Evolutionary conservation across 1,140 invertebrate species (phyloP), one percentile per base, ranked within the genome.

Genomic region (Hermetia illucens): DNA sequence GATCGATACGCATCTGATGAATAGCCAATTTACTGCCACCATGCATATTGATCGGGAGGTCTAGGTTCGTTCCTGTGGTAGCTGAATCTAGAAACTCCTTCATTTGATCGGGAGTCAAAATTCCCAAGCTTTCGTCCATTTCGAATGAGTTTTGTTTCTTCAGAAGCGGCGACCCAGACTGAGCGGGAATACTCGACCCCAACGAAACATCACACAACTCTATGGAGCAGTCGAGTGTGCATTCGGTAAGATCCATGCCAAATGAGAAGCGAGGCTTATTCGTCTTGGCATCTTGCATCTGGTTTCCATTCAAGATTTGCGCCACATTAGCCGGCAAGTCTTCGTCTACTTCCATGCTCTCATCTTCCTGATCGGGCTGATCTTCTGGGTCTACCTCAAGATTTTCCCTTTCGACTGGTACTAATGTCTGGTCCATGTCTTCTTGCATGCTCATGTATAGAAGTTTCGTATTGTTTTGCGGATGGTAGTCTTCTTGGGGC

Each of bases 61-160:
- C 71, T 48, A 74, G 50, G 46, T 75, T 74, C 31, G 66, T 66
- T 33, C 51, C 51, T 27, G 49, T 49, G 45, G 42, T 47, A 12
- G 49, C 45, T 10, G 51, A 57, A 38, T 51, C 63, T 2, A 59
- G 34, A 13, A 61, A 60, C 21, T 58, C 58, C 35, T 77, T 72
- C 83, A 89, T 88, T 55, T 88, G 83, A 64, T 85, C 82, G 0
- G 82, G 82, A 5, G 83, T 86, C 13, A 89, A 62, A 44, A 89
- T 87, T 6, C 83, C 84, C 40, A 88, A 63, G 49, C 79, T 82
- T 46, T 87, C 83, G 55, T 86, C 77, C 48, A 72, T 53, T 40
- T 78, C 82, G 41, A 82, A 74, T 10, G 79, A 82, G 50, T 78
- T 76, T 49, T 85, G 77, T 51, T 80, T 77, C 51, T 74, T 77